Conservation (phyloP, 2,797 vertebrate genomes). For the Phataginus tricuspis region DNA sequence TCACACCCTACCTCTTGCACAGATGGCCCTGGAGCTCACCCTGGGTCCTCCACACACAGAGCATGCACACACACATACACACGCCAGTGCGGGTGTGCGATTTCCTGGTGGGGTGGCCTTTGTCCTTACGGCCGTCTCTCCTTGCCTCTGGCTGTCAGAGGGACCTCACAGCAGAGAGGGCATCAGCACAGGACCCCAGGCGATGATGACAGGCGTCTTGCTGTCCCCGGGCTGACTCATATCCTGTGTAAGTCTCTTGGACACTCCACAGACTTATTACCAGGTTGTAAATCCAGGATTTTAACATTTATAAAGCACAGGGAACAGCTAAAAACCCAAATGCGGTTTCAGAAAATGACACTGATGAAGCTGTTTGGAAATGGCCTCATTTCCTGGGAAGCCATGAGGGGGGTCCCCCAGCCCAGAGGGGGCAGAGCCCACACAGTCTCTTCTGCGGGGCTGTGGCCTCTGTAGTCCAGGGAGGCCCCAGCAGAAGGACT, state of each 20-base stretch:
- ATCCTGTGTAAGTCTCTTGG: constrained; percentile 56
- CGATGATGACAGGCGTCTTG: rapidly evolving
- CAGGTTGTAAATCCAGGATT: constrained; percentile 55
- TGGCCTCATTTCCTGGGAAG: not conserved
- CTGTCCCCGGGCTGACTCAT: not conserved
- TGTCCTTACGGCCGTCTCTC: not conserved
- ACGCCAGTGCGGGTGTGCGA: rapidly evolving
- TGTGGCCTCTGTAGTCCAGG: not conserved
- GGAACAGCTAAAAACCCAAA: constrained; percentile 6
- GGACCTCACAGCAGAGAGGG: not conserved
- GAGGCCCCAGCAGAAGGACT: rapidly evolving
- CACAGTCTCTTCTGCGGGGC: not conserved
- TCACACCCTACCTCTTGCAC: rapidly evolving
- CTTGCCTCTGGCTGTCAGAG: not conserved
- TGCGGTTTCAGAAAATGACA: not conserved
- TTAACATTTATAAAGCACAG: not conserved
- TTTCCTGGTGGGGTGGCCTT: not conserved
- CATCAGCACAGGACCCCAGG: not conserved
- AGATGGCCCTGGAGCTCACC: not conserved
- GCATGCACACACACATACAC: too few species aligned
- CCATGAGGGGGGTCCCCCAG: not conserved
- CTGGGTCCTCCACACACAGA: rapidly evolving
- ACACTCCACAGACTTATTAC: not conserved
- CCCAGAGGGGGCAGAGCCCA: not conserved
- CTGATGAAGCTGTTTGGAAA: not conserved